Conservation (phyloP, 2,113 vertebrate species). For the Pteruthius melanotis region DNA sequence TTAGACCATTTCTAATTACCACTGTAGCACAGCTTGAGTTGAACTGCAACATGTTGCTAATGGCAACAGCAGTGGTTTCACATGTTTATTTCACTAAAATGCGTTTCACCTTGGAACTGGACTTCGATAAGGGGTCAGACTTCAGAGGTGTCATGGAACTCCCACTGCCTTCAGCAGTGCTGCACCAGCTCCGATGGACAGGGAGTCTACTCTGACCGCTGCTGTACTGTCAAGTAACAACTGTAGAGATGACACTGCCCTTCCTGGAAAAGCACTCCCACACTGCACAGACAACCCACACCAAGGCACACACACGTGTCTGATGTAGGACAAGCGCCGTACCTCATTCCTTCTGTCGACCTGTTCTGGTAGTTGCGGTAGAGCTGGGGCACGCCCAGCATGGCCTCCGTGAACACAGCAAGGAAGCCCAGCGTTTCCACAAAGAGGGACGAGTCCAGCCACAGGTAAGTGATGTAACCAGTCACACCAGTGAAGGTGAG, state of each 20-base stretch:
- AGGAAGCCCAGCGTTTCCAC: constrained; percentile 93
- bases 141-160: background rate
- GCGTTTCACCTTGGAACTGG: background rate
- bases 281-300: background rate
- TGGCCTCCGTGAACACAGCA: constrained; percentile 91
- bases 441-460: constrained; percentile 87
- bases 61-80: background rate
- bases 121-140: background rate
- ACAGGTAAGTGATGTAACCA: constrained; percentile 90
- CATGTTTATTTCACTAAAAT: background rate
- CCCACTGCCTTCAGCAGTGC: background rate
- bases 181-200: background rate
- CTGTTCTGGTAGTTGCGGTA: constrained; percentile 91
- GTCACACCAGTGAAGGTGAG: constrained; percentile 86
- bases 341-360: constrained; percentile 98
- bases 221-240: background rate
- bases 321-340: background rate
- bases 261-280: background rate
- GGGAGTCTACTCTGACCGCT: background rate
- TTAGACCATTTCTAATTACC: background rate
- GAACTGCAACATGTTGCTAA: background rate
- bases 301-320: fast-evolving
- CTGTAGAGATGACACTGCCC: background rate
- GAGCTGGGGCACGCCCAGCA: constrained; percentile 91
- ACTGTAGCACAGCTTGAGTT: background rate